Evolutionary conservation across 2,797 vertebrate species (phyloP).

Genomic region (Halcyon badia): DNA sequence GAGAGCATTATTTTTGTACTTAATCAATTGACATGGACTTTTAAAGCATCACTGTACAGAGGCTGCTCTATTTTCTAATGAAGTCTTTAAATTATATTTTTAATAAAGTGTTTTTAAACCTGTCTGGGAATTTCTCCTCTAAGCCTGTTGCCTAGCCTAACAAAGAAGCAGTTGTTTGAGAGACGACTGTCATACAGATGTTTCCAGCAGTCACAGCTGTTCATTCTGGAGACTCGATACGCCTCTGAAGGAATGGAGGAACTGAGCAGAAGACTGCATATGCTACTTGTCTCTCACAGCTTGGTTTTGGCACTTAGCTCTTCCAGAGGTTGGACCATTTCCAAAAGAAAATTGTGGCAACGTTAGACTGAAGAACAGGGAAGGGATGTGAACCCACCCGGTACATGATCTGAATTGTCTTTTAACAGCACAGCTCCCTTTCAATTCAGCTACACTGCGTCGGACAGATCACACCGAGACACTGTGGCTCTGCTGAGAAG

Average conservation of each 20-base stretch:
- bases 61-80: constrained; percentile 29
- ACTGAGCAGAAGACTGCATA: rapidly evolving
- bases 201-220: not conserved
- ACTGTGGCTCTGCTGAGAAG: not conserved
- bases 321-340: not conserved
- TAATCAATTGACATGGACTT: not conserved
- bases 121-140: not conserved
- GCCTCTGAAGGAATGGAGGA: not conserved
- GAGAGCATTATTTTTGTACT: constrained; percentile 38
- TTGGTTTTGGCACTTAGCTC: not conserved
- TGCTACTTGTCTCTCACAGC: not conserved
- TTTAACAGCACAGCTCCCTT: not conserved
- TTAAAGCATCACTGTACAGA: not conserved
- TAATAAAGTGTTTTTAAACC: constrained; percentile 53
- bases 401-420: not conserved
- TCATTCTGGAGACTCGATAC: not conserved
- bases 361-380: not conserved
- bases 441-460: not conserved
- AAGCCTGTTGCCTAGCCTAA: not conserved
- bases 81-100: constrained; percentile 56
- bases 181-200: not conserved
- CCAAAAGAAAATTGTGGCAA: not conserved
- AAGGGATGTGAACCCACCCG: not conserved
- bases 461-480: not conserved
- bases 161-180: not conserved